Evolutionary conservation across 2,888 invertebrate species (phyloP).

Genomic region (Arrhopalites spinosus): DNA sequence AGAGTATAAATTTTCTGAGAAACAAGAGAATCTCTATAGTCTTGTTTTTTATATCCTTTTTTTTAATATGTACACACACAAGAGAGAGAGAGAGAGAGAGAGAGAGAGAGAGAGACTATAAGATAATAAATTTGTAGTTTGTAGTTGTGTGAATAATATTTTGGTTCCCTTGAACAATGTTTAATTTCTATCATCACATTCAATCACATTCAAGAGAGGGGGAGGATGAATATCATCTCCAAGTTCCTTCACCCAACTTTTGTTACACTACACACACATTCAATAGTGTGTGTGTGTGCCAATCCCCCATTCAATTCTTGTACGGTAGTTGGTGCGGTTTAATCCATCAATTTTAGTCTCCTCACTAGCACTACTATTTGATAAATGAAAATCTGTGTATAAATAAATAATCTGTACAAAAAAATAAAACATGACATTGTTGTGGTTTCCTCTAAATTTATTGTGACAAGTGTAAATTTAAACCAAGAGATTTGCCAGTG

Average conservation of each 20-base stretch:
- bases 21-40: neutral
- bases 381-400: no score
- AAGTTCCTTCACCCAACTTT: neutral
- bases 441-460: no score
- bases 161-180: neutral
- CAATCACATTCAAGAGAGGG: neutral
- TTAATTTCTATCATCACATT: neutral
- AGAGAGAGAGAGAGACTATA: neutral
- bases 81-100: neutral
- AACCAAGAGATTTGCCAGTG: neutral
- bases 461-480: no score
- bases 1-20: neutral
- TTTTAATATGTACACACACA: neutral
- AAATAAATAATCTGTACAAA: no score
- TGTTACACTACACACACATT: neutral
- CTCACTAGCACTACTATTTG: no score
- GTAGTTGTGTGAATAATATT: neutral
- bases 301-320: no score
- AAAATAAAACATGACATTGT: no score
- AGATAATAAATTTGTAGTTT: neutral
- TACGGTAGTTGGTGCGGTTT: no score
- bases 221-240: neutral
- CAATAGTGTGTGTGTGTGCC: neutral
- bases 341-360: no score
- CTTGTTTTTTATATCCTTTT: neutral